Conservation (phyloP, 1,140 invertebrate genomes). For the Brachionus calyciflorus region DNA sequence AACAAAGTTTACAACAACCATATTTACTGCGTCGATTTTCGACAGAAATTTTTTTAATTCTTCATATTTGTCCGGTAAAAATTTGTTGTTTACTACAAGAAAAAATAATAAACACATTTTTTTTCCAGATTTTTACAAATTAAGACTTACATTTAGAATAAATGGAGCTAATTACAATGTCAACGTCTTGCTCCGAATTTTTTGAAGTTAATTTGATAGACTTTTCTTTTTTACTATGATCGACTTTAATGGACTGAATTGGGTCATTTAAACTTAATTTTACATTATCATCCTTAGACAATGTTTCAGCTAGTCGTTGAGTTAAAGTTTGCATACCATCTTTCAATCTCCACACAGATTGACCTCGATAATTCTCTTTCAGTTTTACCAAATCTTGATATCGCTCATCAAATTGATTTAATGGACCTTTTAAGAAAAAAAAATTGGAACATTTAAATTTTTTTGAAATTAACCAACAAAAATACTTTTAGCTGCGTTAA, state of each 20-base stretch:
- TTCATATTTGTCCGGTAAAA: slow-evolving; percentile 10
- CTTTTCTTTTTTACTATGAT: background rate
- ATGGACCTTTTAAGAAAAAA: background rate
- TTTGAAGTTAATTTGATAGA: background rate
- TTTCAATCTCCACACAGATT: slow-evolving; percentile 46
- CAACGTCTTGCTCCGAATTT: background rate
- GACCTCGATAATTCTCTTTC: background rate
- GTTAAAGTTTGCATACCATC: slow-evolving; percentile 24
- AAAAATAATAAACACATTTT: too few relatives aligned
- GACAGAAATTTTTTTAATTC: background rate
- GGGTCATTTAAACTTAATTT: slow-evolving; percentile 20
- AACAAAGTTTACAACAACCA: slow-evolving; percentile 34
- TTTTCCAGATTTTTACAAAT: background rate
- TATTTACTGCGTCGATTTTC: slow-evolving; percentile 41
- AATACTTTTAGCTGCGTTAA: slow-evolving; percentile 32
- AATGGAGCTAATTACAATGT: slow-evolving; percentile 6
- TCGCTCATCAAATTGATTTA: background rate
- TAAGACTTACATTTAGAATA: slow-evolving; percentile 29
- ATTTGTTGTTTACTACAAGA: background rate
- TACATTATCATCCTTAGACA: slow-evolving; percentile 39
- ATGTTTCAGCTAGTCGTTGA: background rate
- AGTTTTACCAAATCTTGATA: slow-evolving; percentile 20
- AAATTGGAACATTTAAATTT: background rate
- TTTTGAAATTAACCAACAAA: background rate
- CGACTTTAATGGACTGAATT: background rate